Percentiles rank a stretch among this genome's conserved stretches.
Evolutionary conservation across 1,140 invertebrate genomes (phyloP).

Genomic region (fruit fly (Drosophila melanogaster)): Release_6_plus_ISO1_MT NT_033777.3:18103001-18103500

Average conservation of each 20-base stretch:
- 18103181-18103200: too few relatives aligned
- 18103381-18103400: slow-evolving; percentile 44
- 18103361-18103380: slow-evolving; percentile 30
- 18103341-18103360: slow-evolving; percentile 60
- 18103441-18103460: slow-evolving; percentile 70
- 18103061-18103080: slow-evolving; percentile 63
- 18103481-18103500: slow-evolving; percentile 8
- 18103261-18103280: slow-evolving; percentile 33
- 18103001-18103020: slow-evolving; percentile 76
- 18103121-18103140: slow-evolving; percentile 26
- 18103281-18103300: slow-evolving; percentile 24
- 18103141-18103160: slow-evolving; percentile 5
- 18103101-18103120: slow-evolving; percentile 74
- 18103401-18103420: slow-evolving; percentile 82
- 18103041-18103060: slow-evolving; percentile 52
- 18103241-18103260: slow-evolving; percentile 67
- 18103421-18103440: slow-evolving; percentile 77
- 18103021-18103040: slow-evolving; percentile 67
- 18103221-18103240: slow-evolving; percentile 77
- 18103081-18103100: slow-evolving; percentile 70
- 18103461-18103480: slow-evolving; percentile 39
- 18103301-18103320: slow-evolving; percentile 49
- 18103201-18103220: slow-evolving; percentile 1
- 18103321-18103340: slow-evolving; percentile 75
- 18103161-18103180: neutral